Evolutionary conservation across 2,888 invertebrate genomes (phyloP), one percentile per base, ranked within the genome.

Genomic region (Agapostemon virescens): DNA sequence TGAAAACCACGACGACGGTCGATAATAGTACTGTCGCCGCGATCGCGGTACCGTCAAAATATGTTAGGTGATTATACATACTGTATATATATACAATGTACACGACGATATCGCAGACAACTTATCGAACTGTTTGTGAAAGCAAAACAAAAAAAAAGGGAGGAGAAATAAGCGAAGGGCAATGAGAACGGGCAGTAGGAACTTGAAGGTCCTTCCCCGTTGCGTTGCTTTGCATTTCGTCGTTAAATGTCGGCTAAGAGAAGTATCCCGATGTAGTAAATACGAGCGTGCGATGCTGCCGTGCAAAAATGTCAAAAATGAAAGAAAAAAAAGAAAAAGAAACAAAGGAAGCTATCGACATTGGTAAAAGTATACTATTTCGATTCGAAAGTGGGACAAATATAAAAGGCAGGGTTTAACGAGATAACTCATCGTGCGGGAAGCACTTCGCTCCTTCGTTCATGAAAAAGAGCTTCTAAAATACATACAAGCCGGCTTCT

Each of bases 31-130:
- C 74, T 75, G 84, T 85, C 79, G 81, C 75, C 70, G 67, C 52
- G 75, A 82, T 69, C 36, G 76, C 76, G 84, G 76, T 74, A 82
- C 77, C 82, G 79, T 76, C 84, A 77, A 61, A 45, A 84, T 82
- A 70, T 67, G 78, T 78, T 79, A 83, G 81, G 75, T 74, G 77
- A 86, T 83, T 80, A 82, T 82, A 82, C 72, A 79, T 79, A 81
- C 71, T 82, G 76, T 82, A 80, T 49, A 52, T 23, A 55, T 80
- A 82, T 82, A 76, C 68, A 69, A 71, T 70, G 73, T 74, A 71
- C 63, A 71, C 71, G 77, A 75, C 77, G 78, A 71, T 79, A 71
- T 70, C 80, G 74, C 64, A 72, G 75, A 68, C 13, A 76, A 81
- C 52, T 74, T 85, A 63, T 78, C 73, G 58, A 83, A 67, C 64